Percentiles rank a stretch among this genome's conserved stretches.
Evolutionary conservation across 2,797 vertebrate genomes (phyloP).

Genomic region (Poeciliopsis turneri): DNA sequence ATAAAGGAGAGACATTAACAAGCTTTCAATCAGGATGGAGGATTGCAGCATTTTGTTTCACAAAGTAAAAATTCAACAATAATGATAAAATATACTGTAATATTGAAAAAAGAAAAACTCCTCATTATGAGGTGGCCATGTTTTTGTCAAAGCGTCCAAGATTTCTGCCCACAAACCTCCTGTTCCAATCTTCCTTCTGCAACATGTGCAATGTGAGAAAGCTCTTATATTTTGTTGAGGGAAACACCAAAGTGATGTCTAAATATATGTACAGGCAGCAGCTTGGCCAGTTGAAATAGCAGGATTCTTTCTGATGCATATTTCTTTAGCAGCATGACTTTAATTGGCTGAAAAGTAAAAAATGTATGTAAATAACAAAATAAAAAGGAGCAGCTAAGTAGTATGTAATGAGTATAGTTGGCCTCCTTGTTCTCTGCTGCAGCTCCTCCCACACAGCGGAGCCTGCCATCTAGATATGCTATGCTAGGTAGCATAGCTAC

Average conservation of each 20-base stretch:
- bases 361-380: not conserved
- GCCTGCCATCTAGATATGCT: not conserved
- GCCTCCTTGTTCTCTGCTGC: not conserved
- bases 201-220: conserved; percentile 24
- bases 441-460: not conserved
- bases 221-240: conserved; percentile 7
- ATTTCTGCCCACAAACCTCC: conserved; percentile 8
- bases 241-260: conserved; percentile 1
- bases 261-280: conserved; percentile 11
- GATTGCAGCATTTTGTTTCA: conserved; percentile 3
- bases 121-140: not conserved
- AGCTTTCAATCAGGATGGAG: conserved; percentile 6
- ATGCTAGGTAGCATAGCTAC: not conserved
- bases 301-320: not conserved
- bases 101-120: not conserved
- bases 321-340: not conserved
- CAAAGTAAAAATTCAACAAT: not conserved
- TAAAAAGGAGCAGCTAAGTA: not conserved
- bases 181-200: conserved; percentile 12
- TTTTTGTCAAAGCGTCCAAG: conserved; percentile 1
- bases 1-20: conserved; percentile 11
- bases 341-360: not conserved
- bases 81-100: not conserved
- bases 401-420: not conserved
- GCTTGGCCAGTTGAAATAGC: conserved; percentile 2